Evolutionary conservation across 2,888 invertebrate species (phyloP).

Genomic region (Xylota segnis): DNA sequence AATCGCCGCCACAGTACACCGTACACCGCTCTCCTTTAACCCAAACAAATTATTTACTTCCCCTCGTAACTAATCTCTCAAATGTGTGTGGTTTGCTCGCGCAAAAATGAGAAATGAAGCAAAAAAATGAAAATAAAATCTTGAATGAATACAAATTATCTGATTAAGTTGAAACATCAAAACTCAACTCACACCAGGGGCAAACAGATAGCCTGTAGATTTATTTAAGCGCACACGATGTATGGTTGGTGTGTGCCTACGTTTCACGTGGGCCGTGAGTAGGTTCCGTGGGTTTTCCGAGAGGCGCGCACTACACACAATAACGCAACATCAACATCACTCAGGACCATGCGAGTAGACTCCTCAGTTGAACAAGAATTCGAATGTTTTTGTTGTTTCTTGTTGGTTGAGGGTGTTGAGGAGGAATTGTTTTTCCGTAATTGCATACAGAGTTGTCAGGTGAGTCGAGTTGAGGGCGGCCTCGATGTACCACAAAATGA

Average conservation of each 20-base stretch:
- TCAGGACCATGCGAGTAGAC: not conserved
- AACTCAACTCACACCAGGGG: conserved; percentile 42
- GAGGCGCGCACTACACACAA: not conserved
- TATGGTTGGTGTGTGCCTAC: conserved; percentile 12
- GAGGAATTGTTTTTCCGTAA: conserved; percentile 44
- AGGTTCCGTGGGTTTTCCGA: conserved; percentile 56
- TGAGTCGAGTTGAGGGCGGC: conserved; percentile 9
- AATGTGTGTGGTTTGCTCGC: conserved; percentile 11
- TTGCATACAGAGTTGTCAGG: conserved; percentile 22
- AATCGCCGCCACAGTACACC: not conserved
- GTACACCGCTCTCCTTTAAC: not conserved
- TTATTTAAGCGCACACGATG: conserved; percentile 25
- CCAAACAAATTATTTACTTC: conserved; percentile 30
- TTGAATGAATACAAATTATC: conserved; percentile 73
- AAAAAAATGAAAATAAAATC: conserved; percentile 37
- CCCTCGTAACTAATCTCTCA: conserved; percentile 29
- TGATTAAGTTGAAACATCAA: conserved; percentile 59
- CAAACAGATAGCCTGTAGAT: conserved; percentile 31
- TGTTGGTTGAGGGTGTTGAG: conserved; percentile 23
- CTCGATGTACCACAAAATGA: not conserved
- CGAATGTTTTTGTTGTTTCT: not conserved
- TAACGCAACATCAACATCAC: conserved; percentile 37
- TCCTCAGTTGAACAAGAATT: not conserved
- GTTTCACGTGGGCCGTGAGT: conserved; percentile 43
- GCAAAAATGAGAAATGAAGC: conserved; percentile 9